Base-by-base conservation (phyloP, 2,888 invertebrate genomes). In the Pelosia muscerda region DNA sequence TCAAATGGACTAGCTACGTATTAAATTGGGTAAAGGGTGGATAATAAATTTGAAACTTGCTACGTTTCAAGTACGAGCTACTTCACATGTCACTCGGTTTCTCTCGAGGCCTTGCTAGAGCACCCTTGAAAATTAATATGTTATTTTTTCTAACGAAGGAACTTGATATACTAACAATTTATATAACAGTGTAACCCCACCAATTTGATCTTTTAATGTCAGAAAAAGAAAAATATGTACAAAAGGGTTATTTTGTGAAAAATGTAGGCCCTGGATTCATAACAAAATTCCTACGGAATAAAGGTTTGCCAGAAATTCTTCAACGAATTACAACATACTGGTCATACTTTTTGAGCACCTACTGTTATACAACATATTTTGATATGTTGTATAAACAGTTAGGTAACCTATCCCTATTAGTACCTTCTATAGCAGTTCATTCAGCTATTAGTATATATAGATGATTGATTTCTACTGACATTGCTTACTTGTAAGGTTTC, bases 401-500 rank as follows among this genome's bases (percentile, higher is more conserved):
- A 49, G n/a, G 49, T 23, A 28, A n/a, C 25, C 28, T 25, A n/a
- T 9, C n/a, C n/a, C 25, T 31, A 28, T 15, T 6, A 53, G 10
- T 53, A 65, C 28, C 9, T 34, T n/a, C 61, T 42, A 65, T 61
- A 53, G 28, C 13, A 42, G 59, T 68, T 63, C 69, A 66, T 57
- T 65, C 65, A 64, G 67, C 61, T 63, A 73, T 77, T 68, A 72
- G 76, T 68, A 73, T 75, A 76, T 70, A 75, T 72, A 62, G 53
- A 66, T 79, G 70, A 85, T 85, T 84, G 85, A 84, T 86, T 87
- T 85, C 82, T 81, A 81, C 78, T 87, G 85, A 86, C 88, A 87
- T 87, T 88, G 86, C 64, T 71, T 34, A 72, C 77, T 86, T 81
- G 73, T 85, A 82, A 81, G 90, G 89, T 83, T 89, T 89, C 89